These are phyloP conservation scores for Halyomorpha halys DNA, from an alignment of 1,140 invertebrate species.

Conservation along the genomic window DNA sequence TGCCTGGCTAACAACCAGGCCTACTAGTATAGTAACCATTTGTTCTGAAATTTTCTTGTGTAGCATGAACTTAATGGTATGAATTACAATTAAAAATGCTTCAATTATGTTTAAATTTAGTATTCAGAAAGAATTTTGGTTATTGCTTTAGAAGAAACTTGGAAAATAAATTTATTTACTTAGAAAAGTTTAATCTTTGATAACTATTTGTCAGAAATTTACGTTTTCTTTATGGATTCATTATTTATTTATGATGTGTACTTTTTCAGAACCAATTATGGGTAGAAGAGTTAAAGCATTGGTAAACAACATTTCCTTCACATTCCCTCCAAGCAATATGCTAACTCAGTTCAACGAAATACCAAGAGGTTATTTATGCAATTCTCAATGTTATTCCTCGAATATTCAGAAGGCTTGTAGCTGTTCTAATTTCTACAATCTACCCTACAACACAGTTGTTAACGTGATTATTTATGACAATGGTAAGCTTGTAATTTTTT, in stretches of 20 bases:
- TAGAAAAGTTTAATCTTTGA: too few species aligned
- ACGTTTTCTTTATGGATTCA: too few species aligned
- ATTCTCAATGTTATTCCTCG: neutral
- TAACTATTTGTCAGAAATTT: too few species aligned
- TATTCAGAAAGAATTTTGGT: too few species aligned
- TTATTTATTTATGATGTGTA: neutral
- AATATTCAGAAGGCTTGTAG: neutral
- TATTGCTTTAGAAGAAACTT: too few species aligned
- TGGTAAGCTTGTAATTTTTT: neutral
- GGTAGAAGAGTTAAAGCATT: slow-evolving; percentile 1
- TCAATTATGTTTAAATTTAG: too few species aligned
- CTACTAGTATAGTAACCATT: too few species aligned
- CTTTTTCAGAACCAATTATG: neutral
- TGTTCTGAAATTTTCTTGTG: too few species aligned
- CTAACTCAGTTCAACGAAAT: slow-evolving; percentile 1
- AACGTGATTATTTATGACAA: slow-evolving; percentile 1
- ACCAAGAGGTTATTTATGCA: neutral
- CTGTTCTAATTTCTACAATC: neutral
- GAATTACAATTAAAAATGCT: too few species aligned
- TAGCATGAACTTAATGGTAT: too few species aligned
- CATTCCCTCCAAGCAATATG: neutral
- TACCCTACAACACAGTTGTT: neutral
- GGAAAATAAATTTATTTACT: too few species aligned
- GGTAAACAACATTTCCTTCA: slow-evolving; percentile 4
- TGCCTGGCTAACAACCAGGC: too few species aligned